Evolutionary conservation across 35 echinoderm and acorn worm species (phyloP), one percentile per base, ranked within the genome.

Genomic region (Lytechinus variegatus): DNA sequence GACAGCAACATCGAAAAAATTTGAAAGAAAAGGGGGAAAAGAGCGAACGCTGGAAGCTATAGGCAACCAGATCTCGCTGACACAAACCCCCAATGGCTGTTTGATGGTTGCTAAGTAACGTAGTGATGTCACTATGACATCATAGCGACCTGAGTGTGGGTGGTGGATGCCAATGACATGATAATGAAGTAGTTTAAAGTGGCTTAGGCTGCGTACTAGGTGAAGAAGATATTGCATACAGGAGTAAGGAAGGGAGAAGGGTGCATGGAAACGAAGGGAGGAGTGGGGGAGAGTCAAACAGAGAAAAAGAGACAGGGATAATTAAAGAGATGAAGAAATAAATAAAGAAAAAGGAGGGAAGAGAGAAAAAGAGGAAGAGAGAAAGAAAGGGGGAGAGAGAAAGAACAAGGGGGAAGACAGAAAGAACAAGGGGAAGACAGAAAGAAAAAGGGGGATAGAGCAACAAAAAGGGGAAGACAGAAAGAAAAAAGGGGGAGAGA

Each of bases 41-140:
- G 66, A 79, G 19, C 19, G 19, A 79, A 24, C 19, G 66, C 66
- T 79, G 66, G 66, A 24, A 79, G 66, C 66, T 79, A 44, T 44
- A 79, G 66, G 66, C 66, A 79, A 79, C 66, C 66, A 79, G 66
- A 16, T 79, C 66, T 79, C 14, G n/a, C 66, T 79, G 66, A 79
- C 66, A 24, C 66, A 24, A 79, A 79, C 12, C 66, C 66, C 66
- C 66, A 19, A 79, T 79, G 88, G 88, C 88, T 90, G 88, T 90
- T 90, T 90, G 88, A 90, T 90, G 88, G 88, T 90, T 52, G 88
- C 88, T 21, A 21, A 54, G 88, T 44, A 54, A 90, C 88, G 3
- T 21, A 90, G 88, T 90, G 88, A 90, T 90, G 88, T 90, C 88
- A 90, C 13, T 52, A 90, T 90, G 88, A 90, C 88, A 90, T 90